Evolutionary conservation across 2,888 invertebrate genomes (phyloP).

Genomic region (Phanerotoma sp.): DNA sequence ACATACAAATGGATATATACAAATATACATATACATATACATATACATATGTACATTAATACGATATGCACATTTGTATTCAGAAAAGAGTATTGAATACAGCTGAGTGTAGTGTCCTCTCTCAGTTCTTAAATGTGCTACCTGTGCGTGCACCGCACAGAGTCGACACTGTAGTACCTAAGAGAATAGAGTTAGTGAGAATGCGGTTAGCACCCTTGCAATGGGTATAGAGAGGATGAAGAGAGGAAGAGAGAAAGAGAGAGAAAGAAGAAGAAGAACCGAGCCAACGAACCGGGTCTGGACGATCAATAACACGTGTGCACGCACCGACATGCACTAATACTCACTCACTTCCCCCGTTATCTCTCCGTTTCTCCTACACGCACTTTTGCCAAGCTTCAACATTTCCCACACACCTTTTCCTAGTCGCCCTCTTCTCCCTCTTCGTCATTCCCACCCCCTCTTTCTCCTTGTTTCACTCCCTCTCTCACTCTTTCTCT

Average conservation of each 20-base stretch:
- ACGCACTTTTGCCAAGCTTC: constrained; percentile 22
- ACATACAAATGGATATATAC: too few relatives aligned
- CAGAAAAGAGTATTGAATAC: constrained; percentile 1
- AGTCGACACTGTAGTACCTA: constrained; percentile 30
- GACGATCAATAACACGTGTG: constrained; percentile 57
- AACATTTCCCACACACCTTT: constrained; percentile 12
- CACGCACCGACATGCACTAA: constrained; percentile 51
- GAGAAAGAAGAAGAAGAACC: constrained; percentile 27
- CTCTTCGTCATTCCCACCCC: constrained; percentile 2
- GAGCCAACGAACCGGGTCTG: constrained; percentile 32
- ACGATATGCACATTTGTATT: constrained; percentile 9
- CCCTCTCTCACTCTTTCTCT: background rate
- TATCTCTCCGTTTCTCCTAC: constrained; percentile 6
- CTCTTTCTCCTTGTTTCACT: constrained; percentile 8
- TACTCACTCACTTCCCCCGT: constrained; percentile 18
- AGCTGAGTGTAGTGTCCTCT: background rate
- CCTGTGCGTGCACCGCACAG: constrained; percentile 4
- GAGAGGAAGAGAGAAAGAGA: constrained; percentile 7
- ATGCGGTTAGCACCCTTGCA: constrained; percentile 48
- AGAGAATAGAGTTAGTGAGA: constrained; percentile 49
- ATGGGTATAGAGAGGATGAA: background rate
- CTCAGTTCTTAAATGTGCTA: background rate
- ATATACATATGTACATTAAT: background rate
- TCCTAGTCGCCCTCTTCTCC: constrained; percentile 12
- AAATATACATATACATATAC: too few relatives aligned